Evolutionary conservation across 2,888 invertebrate species (phyloP).

Genomic region (Pardosa pseudoannulata): DNA sequence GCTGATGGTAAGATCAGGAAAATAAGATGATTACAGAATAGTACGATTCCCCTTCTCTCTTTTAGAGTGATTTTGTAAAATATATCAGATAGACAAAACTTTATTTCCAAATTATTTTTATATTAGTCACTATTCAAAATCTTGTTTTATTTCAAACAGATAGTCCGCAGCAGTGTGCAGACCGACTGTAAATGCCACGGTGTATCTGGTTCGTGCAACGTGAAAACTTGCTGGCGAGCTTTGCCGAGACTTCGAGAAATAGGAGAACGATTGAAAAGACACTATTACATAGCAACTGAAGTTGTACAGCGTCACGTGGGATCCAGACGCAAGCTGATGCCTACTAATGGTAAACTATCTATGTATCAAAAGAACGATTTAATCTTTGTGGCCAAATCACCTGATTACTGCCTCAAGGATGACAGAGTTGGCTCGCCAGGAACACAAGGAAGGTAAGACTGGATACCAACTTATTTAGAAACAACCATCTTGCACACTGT

Average conservation of each 20-base stretch:
- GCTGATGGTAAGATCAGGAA: too few species aligned
- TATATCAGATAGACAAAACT: too few species aligned
- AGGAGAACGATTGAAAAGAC: constrained; percentile 89
- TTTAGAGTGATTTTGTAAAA: too few species aligned
- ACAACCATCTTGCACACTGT: too few species aligned
- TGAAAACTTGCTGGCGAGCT: constrained; percentile 99
- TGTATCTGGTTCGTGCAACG: constrained; percentile 97
- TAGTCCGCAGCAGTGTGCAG: constrained; percentile 92
- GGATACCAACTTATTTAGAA: background rate
- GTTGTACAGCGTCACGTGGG: constrained; percentile 72
- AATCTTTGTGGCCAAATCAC: constrained; percentile 87
- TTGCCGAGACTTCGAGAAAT: constrained; percentile 92
- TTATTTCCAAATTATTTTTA: too few species aligned
- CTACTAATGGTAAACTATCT: constrained; percentile 77
- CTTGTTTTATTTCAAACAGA: too few species aligned
- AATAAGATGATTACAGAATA: too few species aligned
- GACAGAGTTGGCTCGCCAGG: constrained; percentile 89
- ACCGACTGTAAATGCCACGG: constrained; percentile 99
- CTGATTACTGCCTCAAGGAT: constrained; percentile 89
- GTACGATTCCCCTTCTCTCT: too few species aligned
- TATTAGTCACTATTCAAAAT: too few species aligned
- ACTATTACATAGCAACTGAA: constrained; percentile 81
- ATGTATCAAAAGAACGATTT: constrained; percentile 79
- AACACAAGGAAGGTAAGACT: constrained; percentile 84
- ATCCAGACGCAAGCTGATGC: constrained; percentile 77